Conservation (phyloP, 2,797 vertebrate species). For the Dipus sagitta region DNA sequence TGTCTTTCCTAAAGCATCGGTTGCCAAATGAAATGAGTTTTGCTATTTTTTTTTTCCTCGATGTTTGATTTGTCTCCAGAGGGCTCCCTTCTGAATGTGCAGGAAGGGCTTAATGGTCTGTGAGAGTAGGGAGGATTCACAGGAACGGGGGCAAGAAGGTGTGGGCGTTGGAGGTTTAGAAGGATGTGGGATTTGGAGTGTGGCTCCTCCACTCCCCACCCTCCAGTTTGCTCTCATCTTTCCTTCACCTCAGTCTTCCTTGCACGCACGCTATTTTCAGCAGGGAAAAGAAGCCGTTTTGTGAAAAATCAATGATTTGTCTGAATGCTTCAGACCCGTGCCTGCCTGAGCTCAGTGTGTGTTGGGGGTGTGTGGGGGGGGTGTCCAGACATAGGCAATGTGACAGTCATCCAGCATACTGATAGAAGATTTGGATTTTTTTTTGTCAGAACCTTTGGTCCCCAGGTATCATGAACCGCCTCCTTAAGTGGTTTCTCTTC, state of each 20-base stretch:
- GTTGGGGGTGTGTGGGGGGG: too few relatives aligned
- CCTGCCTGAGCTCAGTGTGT: neutral
- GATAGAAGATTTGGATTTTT: neutral
- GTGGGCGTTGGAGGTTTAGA: neutral
- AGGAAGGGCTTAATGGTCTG: slow-evolving; percentile 51
- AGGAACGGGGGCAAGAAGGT: neutral
- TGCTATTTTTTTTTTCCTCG: slow-evolving; percentile 46
- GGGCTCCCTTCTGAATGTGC: slow-evolving; percentile 66
- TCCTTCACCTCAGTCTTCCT: neutral
- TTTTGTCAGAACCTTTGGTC: neutral
- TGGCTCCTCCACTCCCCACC: neutral
- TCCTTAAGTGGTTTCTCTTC: neutral
- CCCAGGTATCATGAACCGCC: neutral
- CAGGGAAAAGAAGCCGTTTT: neutral
- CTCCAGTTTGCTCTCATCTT: neutral
- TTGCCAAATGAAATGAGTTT: slow-evolving; percentile 78
- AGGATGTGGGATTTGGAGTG: neutral
- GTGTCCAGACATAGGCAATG: neutral
- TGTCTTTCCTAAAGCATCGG: slow-evolving; percentile 76
- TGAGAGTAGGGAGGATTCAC: neutral
- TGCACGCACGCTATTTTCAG: neutral
- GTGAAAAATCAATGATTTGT: slow-evolving; percentile 31
- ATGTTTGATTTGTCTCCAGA: slow-evolving; percentile 72
- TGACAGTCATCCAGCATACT: neutral
- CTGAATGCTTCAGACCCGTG: neutral